Evolutionary conservation across 1,140 invertebrate species (phyloP).

Genomic region (Drosophila melanogaster): Release_6_plus_ISO1_MT NT_033777.3:26533001-26533500

Average conservation of each 20-base stretch:
- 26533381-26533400: slow-evolving; percentile 71
- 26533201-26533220: slow-evolving; percentile 20
- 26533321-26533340: slow-evolving; percentile 58
- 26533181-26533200: background rate
- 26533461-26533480: slow-evolving; percentile 70
- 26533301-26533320: slow-evolving; percentile 40
- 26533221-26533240: slow-evolving; percentile 51
- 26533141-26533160: background rate
- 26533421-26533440: slow-evolving; percentile 77
- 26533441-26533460: slow-evolving; percentile 75
- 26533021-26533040: background rate
- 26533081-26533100: no score
- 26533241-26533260: slow-evolving; percentile 27
- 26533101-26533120: background rate
- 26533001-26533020: slow-evolving; percentile 2
- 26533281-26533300: slow-evolving; percentile 52
- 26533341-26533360: slow-evolving; percentile 43
- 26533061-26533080: no score
- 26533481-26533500: slow-evolving; percentile 69
- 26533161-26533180: background rate
- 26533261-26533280: slow-evolving; percentile 42
- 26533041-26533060: no score
- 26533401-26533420: slow-evolving; percentile 67
- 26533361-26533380: slow-evolving; percentile 37
- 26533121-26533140: background rate